phyloP scores from a whole-genome alignment of 2,888 invertebrate species.

The Petrophora chlorosata region DNA sequence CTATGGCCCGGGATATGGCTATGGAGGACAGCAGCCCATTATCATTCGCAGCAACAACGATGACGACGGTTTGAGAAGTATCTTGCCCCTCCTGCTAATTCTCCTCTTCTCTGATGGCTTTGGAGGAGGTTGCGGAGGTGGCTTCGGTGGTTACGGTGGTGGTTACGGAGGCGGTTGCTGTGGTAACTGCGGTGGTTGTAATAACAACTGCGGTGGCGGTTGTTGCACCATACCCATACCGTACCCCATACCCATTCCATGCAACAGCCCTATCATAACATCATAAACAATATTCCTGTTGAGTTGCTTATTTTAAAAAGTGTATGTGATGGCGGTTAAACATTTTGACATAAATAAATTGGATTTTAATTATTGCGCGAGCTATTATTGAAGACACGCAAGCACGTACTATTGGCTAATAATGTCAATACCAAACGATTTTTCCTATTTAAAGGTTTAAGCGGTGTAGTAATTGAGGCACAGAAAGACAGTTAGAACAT shows the following conservation, averaged over 20 bases:
- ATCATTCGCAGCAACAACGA: slow-evolving; percentile 48
- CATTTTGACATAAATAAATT: not conserved
- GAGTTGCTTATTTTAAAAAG: slow-evolving; percentile 2
- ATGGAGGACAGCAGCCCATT: slow-evolving; percentile 49
- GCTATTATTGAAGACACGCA: not conserved
- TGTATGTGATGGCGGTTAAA: not conserved
- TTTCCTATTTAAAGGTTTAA: slow-evolving; percentile 22
- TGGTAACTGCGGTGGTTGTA: slow-evolving; percentile 35
- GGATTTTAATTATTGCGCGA: slow-evolving; percentile 11
- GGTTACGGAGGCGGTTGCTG: slow-evolving; percentile 37
- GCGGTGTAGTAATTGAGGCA: slow-evolving; percentile 8
- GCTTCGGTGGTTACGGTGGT: slow-evolving; percentile 33
- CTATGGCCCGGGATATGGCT: slow-evolving; percentile 38
- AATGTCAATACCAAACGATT: slow-evolving; percentile 6
- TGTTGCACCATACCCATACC: slow-evolving; percentile 52
- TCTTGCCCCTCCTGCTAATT: slow-evolving; percentile 56
- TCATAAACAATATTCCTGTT: no score
- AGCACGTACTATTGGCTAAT: slow-evolving; percentile 30
- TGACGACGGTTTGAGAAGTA: slow-evolving; percentile 45
- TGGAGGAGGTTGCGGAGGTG: slow-evolving; percentile 33
- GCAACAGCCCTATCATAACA: slow-evolving; percentile 43
- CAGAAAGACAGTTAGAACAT: slow-evolving; percentile 10
- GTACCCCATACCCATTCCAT: slow-evolving; percentile 54
- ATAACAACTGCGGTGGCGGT: slow-evolving; percentile 35
- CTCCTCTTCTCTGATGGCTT: slow-evolving; percentile 46